phyloP scores from a whole-genome alignment of 2,888 invertebrate species.

The Elgonia sp. region DNA sequence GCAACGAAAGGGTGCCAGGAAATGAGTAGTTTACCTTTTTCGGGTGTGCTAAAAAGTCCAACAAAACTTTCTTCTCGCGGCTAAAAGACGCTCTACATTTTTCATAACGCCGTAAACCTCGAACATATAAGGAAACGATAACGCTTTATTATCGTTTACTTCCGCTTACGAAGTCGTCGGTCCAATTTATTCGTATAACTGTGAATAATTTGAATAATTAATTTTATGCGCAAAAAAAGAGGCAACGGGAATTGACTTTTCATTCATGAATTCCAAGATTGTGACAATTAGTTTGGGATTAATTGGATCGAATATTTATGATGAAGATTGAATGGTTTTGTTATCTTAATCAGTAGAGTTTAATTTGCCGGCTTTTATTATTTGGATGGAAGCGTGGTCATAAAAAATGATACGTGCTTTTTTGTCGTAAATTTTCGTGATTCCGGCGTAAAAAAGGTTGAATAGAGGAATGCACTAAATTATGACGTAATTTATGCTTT shows the following conservation, averaged over 20 bases:
- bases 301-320: too few species aligned
- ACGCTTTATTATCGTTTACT: conserved; percentile 37
- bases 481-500: conserved; percentile 18
- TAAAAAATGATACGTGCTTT: not conserved
- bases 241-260: too few species aligned
- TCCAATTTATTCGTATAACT: not conserved
- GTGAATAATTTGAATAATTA: not conserved
- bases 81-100: conserved; percentile 42
- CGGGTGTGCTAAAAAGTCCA: conserved; percentile 26
- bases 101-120: conserved; percentile 27
- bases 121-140: conserved; percentile 42
- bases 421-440: conserved; percentile 4
- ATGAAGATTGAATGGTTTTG: not conserved
- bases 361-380: not conserved
- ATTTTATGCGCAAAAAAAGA: not conserved
- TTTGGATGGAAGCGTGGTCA: not conserved
- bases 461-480: conserved; percentile 1
- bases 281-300: too few species aligned
- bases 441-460: not conserved
- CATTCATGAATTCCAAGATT: too few species aligned
- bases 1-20: conserved; percentile 51
- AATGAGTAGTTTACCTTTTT: conserved; percentile 55
- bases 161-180: conserved; percentile 16
- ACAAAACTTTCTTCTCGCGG: conserved; percentile 29
- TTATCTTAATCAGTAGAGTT: not conserved